Base-by-base conservation (phyloP, 2,888 invertebrate species). In the Apocheima hispidaria region DNA sequence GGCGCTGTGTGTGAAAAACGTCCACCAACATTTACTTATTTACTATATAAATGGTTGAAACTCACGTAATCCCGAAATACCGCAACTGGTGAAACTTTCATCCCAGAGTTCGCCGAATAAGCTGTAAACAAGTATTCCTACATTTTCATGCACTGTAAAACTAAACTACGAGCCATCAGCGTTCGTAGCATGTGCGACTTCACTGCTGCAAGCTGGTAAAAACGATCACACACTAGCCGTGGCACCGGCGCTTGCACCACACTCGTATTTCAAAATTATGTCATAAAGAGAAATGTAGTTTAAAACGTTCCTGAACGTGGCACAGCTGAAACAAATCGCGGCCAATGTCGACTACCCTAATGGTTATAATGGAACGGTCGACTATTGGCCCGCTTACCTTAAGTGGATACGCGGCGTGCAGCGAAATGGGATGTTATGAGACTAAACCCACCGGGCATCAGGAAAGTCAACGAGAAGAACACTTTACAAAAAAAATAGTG, bases 261-360 rank as follows among this genome's bases (percentile, higher is more conserved):
- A 66, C 69, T 72, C 68, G 78, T 82, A 79, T 80, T 77, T 82
- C 77, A 81, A 79, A 83, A 82, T 82, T 83, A 83, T 84, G 77
- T 81, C 82, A 84, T 84, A 81, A 80, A 83, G 83, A 81, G 75
- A 79, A 86, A 82, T 81, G 79, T 77, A 78, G 78, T 84, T 77
- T 81, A 81, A 82, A 86, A 78, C 77, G 79, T 82, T 74, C 70
- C 70, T 72, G 74, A 78, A 75, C 72, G 72, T 72, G 82, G 79
- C 82, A 77, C 83, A 84, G 83, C 84, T 84, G 86, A 84, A 85
- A 86, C 84, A 87, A 87, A 88, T 87, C 83, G 86, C 72, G 69
- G 71, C 67, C 73, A 70, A 65, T 67, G 75, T 72, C 75, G 72
- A 73, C 73, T 65, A 59, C 74, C 70, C 73, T 84, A 85, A 85